These are phyloP conservation scores for Phalanger gymnotis DNA, from an alignment of 2,797 vertebrate species.

Conservation along the genomic window DNA sequence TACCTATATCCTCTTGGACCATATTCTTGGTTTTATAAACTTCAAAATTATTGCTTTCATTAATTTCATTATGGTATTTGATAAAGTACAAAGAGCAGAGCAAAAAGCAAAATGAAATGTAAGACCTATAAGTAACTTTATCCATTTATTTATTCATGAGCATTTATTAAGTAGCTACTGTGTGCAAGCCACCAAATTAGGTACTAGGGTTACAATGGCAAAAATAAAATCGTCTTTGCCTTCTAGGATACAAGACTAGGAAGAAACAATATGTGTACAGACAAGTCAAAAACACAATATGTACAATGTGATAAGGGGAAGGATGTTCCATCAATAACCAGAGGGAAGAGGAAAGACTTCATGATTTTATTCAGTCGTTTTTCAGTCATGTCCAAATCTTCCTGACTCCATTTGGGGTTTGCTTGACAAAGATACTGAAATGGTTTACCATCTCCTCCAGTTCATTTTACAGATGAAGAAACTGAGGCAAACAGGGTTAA, in stretches of 20 bases:
- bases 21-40: slow-evolving; percentile 4
- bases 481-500: neutral
- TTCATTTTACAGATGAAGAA: neutral
- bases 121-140: neutral
- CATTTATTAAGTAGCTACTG: neutral
- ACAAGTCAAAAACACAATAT: neutral
- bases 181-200: neutral
- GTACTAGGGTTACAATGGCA: neutral
- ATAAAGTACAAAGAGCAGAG: neutral
- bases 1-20: neutral
- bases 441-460: neutral
- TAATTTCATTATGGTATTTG: neutral
- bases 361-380: neutral
- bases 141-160: neutral
- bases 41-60: neutral
- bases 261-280: neutral
- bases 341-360: neutral
- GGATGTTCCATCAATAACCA: neutral
- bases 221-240: neutral
- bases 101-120: neutral
- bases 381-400: neutral
- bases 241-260: neutral
- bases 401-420: neutral
- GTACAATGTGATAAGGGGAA: neutral
- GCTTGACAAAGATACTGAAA: neutral